phyloP scores from a whole-genome alignment of 2,113 vertebrate species.

The Redunca redunca region DNA sequence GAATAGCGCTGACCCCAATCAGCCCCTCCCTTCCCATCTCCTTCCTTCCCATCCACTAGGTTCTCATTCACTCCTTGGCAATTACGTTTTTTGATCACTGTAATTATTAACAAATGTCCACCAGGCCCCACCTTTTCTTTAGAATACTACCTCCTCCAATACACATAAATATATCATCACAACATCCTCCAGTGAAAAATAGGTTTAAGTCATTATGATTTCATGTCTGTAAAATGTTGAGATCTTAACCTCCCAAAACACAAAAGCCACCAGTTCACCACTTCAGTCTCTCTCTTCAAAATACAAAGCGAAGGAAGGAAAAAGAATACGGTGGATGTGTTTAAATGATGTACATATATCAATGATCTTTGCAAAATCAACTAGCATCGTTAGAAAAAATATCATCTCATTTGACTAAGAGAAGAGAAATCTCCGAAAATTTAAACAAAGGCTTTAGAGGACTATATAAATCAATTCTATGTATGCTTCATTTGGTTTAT shows the following conservation, averaged over 20 bases:
- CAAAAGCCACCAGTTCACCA: neutral
- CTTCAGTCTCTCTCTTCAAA: neutral
- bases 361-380: neutral
- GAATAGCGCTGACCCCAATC: slow-evolving; percentile 40
- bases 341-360: neutral
- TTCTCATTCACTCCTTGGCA: slow-evolving; percentile 26
- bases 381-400: neutral
- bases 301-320: neutral
- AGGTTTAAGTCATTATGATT: slow-evolving; percentile 45
- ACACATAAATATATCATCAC: neutral
- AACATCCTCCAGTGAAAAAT: slow-evolving; percentile 17
- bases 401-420: neutral
- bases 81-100: neutral
- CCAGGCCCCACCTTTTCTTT: neutral
- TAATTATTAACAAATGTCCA: slow-evolving; percentile 38
- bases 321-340: neutral
- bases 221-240: slow-evolving; percentile 30
- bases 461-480: neutral
- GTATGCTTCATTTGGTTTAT: neutral
- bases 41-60: slow-evolving; percentile 37
- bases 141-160: neutral
- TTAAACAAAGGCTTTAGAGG: neutral
- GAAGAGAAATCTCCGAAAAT: neutral
- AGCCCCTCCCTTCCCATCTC: neutral
- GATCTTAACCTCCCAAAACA: slow-evolving; percentile 19